Base-by-base conservation (phyloP, 1,140 invertebrate genomes). In the Paraescarpia echinospica region DNA sequence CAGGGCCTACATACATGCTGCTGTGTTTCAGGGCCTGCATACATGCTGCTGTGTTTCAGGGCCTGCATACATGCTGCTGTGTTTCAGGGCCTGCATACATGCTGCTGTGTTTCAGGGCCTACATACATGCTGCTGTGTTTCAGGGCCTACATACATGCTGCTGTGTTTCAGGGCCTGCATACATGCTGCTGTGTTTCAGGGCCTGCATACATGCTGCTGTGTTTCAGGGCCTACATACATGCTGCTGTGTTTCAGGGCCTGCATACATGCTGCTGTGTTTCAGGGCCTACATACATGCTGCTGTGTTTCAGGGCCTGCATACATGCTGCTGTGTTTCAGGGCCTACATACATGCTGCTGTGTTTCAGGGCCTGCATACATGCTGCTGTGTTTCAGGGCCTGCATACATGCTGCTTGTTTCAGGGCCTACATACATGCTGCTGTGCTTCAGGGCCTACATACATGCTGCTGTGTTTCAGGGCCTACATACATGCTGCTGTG, bases 251-350 rank as follows among this genome's bases (percentile, higher is more conserved):
- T 51, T 51, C 48, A 51, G 48, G 48, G 48, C 1, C 48, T 51
- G 18, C 48, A 51, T 14, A 89, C 91, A 5, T 59, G 33, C 59
- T 34, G 31, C 41, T 59, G 9, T 35, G 35, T 92, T 33, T 34
- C 59, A 51, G 35, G 41, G 41, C 41, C 33, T 33, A 48, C 41
- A 35, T 48, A 33, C 35, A 31, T 92, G n/a, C 41, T 33, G 9
- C 41, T 96, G 0, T 93, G 94, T 34, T 94, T 96, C 92, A 94
- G 96, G 35, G 96, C 96, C 89, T 94, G 95, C 59, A 96, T 96
- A 51, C 1, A 8, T 51, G 48, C 1, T 51, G 1, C 48, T 51
- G 18, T 0, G 18, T 51, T 51, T 51, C 48, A 51, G 48, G 48
- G 48, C 18, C 48, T 51, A 51, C 48, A 51, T 18, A 51, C 48